phyloP scores from a whole-genome alignment of 2,113 vertebrate species.

The Erinaceus europaeus region DNA sequence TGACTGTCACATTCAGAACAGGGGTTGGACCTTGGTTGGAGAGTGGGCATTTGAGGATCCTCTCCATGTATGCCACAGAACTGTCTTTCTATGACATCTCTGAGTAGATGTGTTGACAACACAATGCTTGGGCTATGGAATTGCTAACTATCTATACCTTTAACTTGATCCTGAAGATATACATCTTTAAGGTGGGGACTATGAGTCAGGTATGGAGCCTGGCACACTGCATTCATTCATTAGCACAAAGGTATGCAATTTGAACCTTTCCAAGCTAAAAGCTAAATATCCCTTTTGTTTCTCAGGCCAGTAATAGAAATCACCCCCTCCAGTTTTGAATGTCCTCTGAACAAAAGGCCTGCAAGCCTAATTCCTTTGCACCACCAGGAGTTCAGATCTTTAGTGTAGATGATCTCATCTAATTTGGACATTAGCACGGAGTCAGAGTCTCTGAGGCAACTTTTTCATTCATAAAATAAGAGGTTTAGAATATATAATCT shows the following conservation, averaged over 20 bases:
- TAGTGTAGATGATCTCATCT: constrained; percentile 26
- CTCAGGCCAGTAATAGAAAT: background rate
- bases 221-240: background rate
- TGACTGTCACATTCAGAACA: background rate
- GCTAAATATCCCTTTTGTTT: background rate
- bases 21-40: background rate
- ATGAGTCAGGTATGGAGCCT: background rate
- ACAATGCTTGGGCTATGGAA: background rate
- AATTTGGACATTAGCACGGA: constrained; percentile 39
- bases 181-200: background rate
- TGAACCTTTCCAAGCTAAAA: background rate
- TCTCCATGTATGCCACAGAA: background rate
- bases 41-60: background rate
- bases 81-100: background rate
- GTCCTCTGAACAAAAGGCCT: background rate
- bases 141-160: background rate
- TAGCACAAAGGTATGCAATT: background rate
- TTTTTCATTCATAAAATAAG: constrained; percentile 54
- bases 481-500: constrained; percentile 43
- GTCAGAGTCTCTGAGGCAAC: constrained; percentile 36
- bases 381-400: background rate
- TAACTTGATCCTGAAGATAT: background rate
- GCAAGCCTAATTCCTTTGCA: background rate
- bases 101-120: background rate
- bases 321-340: background rate